Evolutionary conservation across 2,113 vertebrate species (phyloP), one percentile per base, ranked within the genome.

Genomic region (Oncorhynchus keta): DNA sequence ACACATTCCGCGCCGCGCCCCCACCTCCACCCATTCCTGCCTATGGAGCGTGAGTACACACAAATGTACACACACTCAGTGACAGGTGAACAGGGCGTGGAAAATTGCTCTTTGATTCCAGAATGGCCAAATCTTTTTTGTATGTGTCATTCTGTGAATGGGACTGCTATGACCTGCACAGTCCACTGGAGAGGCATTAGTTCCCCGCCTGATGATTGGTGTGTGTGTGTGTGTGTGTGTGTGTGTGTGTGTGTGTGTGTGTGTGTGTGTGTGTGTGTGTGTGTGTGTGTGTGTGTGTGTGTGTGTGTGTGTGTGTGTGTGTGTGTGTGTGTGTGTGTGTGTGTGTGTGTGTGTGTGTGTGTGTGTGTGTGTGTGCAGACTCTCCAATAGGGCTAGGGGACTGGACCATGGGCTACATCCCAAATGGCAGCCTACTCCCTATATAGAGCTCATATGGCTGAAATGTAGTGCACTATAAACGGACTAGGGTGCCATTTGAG

Each of bases 21-120:
- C 96, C 97, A 0, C 96, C 97, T 0, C 97, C 96, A 0, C 96
- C 97, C 73, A 96, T 98, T 86, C 97, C 97, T 16, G 81, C 96
- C 77, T 98, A 98, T 0, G 96, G 97, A 93, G 93, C 96, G 96
- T 98, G 92, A 97, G 97, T 97, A 88, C 79, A 49, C 73, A 22
- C 18, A 72, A 67, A 69, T 73, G 11, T 78, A 8, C 24, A 18
- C 24, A 73, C 32, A 55, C 11, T 61, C 66, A 14, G 71, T 73
- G 83, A 87, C 73, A 83, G 81, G 79, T 82, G 81, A 82, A 79
- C 75, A 76, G 81, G 51, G 70, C 85, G 81, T 76, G 86, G 73
- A 90, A 88, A 89, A 89, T 89, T 89, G 82, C 81, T 87, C 84
- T 90, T 89, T 86, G 72, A 86, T 89, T 85, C 75, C 76, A 84